These are phyloP conservation scores for Hippotragus niger DNA, from an alignment of 2,113 vertebrate species.

Conservation along the genomic window DNA sequence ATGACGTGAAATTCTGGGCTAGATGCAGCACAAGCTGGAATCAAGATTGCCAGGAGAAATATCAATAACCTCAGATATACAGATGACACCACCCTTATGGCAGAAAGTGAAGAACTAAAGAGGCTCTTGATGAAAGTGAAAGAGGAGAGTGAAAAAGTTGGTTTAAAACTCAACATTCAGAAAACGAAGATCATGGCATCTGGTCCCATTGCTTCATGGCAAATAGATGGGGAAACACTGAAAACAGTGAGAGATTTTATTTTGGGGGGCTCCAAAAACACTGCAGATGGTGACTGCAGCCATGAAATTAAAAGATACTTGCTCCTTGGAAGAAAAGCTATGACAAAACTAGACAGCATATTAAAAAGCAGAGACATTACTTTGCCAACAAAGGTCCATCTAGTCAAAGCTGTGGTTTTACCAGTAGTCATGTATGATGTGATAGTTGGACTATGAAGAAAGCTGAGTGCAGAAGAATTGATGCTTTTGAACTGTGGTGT, in stretches of 20 bases:
- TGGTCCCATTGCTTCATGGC: neutral
- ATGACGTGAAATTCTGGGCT: neutral
- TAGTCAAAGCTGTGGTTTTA: neutral
- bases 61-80: neutral
- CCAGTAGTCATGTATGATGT: neutral
- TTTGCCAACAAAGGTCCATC: neutral
- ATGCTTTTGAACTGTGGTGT: neutral
- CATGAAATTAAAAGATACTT: neutral
- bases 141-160: neutral
- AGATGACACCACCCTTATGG: neutral
- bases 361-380: neutral
- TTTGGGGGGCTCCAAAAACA: neutral
- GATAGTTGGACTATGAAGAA: neutral
- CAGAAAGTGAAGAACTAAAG: neutral
- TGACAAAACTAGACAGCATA: neutral
- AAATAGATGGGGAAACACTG: neutral
- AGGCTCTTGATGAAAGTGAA: neutral
- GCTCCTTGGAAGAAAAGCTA: neutral
- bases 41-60: neutral
- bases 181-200: neutral
- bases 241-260: neutral
- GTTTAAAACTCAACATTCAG: neutral
- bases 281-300: neutral
- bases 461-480: neutral
- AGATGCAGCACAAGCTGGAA: neutral